Evolutionary conservation across 1,140 invertebrate genomes (phyloP), one percentile per base, ranked within the genome.

Genomic region (Drosophila aff.): DNA sequence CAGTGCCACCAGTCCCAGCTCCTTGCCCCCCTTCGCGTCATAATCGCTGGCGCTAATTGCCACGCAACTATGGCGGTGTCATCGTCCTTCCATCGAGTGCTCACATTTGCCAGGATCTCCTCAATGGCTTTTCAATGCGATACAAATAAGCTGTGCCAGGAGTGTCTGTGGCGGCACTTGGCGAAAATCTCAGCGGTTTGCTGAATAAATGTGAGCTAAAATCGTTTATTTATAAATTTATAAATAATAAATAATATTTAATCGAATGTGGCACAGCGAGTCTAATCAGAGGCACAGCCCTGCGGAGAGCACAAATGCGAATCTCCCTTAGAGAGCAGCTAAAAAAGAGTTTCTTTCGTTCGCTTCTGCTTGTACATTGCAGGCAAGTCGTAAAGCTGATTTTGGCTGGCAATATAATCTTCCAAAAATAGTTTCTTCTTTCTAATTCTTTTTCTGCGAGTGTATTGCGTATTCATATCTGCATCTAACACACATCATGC

Each of bases 41-140:
- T 74, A 74, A 73, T 73, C 68, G 68, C 68, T 38, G 41, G 49
- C 57, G 71, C 61, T 74, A 74, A 74, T 74, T 74, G 71, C 53
- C 71, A 73, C 21, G 68, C 36, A 59, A 74, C 71, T 73, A 31
- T 73, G 62, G 13, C 6, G 18, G 44, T 33, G 66, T 40, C 38
- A 23, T 60, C 23, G 31, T 60, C 23, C 52, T 50, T 26, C 53
- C 53, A 73, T 73, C 46, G 67, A 73, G 69, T 73, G 69, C 50
- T 73, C 43, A 44, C 67, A 53, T 53, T 67, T 67, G 38, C 63
- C 67, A 28, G 63, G 64, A 71, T 69, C 68, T 16, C 47, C 47
- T 74, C 53, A 73, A 74, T 74, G 41, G 71, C 46, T 73, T 61
- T 73, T 74, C 71, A 72, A 73, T 73, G 31, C 67, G 38, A 49